Percentiles rank a stretch among this genome's conserved stretches.
phyloP scores from a whole-genome alignment of 2,113 vertebrate genomes.

The Bettongia penicillata region DNA sequence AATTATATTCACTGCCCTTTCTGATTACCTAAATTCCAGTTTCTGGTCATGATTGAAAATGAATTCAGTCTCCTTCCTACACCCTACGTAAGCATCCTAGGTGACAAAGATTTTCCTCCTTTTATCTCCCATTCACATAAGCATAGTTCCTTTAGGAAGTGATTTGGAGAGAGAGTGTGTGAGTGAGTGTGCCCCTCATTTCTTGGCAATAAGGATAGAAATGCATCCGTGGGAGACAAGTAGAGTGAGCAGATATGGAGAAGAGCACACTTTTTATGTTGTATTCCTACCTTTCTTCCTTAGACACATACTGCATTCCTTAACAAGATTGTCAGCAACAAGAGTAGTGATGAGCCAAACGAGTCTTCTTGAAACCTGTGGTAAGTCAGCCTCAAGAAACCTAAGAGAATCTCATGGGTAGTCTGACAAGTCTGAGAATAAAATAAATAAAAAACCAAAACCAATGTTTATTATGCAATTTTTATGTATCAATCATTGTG shows the following conservation, averaged over 20 bases:
- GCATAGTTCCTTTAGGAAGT: too few species aligned
- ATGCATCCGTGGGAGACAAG: background rate
- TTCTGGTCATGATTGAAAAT: background rate
- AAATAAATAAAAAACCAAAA: background rate
- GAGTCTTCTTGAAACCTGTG: too few species aligned
- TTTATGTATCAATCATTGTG: too few species aligned
- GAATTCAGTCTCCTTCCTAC: background rate
- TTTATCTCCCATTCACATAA: background rate
- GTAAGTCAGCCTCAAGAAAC: background rate
- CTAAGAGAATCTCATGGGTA: background rate
- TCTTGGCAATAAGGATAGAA: background rate
- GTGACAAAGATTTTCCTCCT: background rate
- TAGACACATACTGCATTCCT: background rate
- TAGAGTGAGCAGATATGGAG: background rate
- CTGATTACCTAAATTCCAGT: background rate
- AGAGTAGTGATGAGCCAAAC: background rate
- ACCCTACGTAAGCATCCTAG: background rate
- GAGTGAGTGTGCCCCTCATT: background rate
- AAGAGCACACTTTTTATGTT: background rate
- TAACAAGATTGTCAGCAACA: background rate
- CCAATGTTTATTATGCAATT: background rate
- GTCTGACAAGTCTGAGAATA: background rate
- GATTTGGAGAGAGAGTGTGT: too few species aligned
- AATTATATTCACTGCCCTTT: background rate
- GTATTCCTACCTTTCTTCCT: background rate